A percentile compares a stretch with the other conserved stretches of the same genome.
Conservation (phyloP, 2,888 invertebrate genomes). For the Drymonia ruficornis region DNA sequence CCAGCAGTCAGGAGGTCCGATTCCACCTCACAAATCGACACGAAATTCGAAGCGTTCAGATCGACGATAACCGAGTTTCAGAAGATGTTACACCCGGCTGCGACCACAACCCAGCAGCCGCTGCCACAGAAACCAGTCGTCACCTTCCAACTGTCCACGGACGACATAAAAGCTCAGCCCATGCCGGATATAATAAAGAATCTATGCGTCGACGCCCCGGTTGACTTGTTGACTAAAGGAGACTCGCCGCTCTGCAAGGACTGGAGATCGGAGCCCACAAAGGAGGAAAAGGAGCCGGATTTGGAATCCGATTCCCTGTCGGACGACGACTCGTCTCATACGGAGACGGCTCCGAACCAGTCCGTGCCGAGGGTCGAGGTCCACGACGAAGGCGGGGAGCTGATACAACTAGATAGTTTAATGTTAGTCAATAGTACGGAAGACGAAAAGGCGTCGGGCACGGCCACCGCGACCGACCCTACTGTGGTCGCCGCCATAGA, state of each 20-base stretch:
- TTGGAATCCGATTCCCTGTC: constrained; percentile 86
- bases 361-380: constrained; percentile 89
- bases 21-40: constrained; percentile 93
- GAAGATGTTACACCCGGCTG: constrained; percentile 92
- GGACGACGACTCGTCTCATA: constrained; percentile 68
- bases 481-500: constrained; percentile 67
- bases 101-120: constrained; percentile 44
- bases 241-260: constrained; percentile 61
- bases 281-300: constrained; percentile 71
- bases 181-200: constrained; percentile 87
- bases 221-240: constrained; percentile 68
- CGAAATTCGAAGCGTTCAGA: constrained; percentile 92
- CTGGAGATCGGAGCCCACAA: constrained; percentile 79
- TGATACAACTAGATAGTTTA: constrained; percentile 86
- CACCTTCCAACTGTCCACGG: constrained; percentile 58
- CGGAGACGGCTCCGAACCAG: constrained; percentile 67
- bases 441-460: constrained; percentile 60
- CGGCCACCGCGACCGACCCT: constrained; percentile 69
- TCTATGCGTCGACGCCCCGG: constrained; percentile 65
- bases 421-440: constrained; percentile 74
- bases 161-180: constrained; percentile 76
- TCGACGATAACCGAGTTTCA: constrained; percentile 95
- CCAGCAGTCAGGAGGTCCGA: constrained; percentile 92
- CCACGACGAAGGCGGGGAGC: constrained; percentile 88
- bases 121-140: constrained; percentile 51